Base-by-base conservation (phyloP, 1,140 invertebrate species). In the Tetraneura akinire region DNA sequence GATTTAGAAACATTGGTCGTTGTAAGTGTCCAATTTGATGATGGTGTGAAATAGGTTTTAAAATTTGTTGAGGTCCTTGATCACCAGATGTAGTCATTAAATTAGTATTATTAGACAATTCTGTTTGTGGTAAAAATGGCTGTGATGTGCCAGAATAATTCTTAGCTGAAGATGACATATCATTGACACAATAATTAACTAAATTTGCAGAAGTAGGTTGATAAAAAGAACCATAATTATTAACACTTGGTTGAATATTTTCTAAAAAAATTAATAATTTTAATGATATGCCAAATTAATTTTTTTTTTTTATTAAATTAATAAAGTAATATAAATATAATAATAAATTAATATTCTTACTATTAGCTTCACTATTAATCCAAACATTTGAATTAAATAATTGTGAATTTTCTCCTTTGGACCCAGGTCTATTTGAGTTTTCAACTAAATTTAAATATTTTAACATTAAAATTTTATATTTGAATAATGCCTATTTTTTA, bases 111-210 rank as follows among this genome's bases (percentile, higher is more conserved):
- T 3, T 32, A 16, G 55, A 23, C 1, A 55, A 47, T 23, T 78
- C 74, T 60, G 74, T 45, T 26, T 55, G 32, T n/a, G 55, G 21
- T n/a, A 45, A 16, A 11, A 16, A 21, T 3, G 51, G n/a, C 1
- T 51, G 55, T 42, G 55, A 32, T 11, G 74, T 29, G 3, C 74
- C 74, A n/a, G 74, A 78, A 78, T 78, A 78, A 62, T 55, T 78
- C 21, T 78, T 78, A 18, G 62, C 74, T 13, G 74, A 62, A 29
- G 74, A 78, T 47, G 23, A 57, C 4, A 55, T 32, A 29, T 78
- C 57, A 42, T 74, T 78, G 37, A 47, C 55, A 62, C 74, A 78
- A 10, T 78, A 78, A 60, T 76, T 76, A 45, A 76, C 73, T 26
- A 55, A 37, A 16, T 21, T 47, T 18, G 53, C 45, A 26, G 74